Evolutionary conservation across 2,113 vertebrate genomes (phyloP).

Genomic region (Amphiprion percula): DNA sequence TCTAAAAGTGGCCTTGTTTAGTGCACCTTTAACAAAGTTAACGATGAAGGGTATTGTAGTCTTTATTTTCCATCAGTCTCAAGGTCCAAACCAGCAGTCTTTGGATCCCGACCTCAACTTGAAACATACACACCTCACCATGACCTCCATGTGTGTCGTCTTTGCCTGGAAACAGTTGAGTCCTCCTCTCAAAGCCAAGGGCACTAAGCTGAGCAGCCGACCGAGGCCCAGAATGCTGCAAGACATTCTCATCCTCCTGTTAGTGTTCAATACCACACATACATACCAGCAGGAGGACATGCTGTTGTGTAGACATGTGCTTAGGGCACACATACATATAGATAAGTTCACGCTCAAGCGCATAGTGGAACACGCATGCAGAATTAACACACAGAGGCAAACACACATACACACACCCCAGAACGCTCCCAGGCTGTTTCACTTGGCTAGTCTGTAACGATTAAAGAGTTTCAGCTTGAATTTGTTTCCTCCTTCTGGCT

Average conservation of each 20-base stretch:
- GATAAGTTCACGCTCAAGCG: no score
- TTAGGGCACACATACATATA: no score
- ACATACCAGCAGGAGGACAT: no score
- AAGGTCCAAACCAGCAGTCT: neutral
- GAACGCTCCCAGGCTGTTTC: constrained; percentile 2
- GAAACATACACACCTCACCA: neutral
- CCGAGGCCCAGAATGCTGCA: no score
- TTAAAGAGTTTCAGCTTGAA: constrained; percentile 44
- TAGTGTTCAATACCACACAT: no score
- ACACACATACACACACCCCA: constrained; percentile 14
- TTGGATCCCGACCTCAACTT: neutral
- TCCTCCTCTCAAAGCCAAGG: neutral
- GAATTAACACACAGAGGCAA: neutral
- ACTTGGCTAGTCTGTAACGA: constrained; percentile 42
- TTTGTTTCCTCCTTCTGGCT: constrained; percentile 53
- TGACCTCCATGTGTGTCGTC: no score
- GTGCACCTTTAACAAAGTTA: neutral
- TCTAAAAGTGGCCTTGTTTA: neutral
- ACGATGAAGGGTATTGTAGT: neutral
- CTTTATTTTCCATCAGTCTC: neutral
- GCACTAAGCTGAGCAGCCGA: no score
- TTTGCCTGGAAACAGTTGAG: no score
- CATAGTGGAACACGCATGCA: neutral
- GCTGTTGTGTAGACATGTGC: no score
- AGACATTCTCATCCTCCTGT: no score